Evolutionary conservation across 2,797 vertebrate species (phyloP).

Genomic region (Peromyscus attwateri): DNA sequence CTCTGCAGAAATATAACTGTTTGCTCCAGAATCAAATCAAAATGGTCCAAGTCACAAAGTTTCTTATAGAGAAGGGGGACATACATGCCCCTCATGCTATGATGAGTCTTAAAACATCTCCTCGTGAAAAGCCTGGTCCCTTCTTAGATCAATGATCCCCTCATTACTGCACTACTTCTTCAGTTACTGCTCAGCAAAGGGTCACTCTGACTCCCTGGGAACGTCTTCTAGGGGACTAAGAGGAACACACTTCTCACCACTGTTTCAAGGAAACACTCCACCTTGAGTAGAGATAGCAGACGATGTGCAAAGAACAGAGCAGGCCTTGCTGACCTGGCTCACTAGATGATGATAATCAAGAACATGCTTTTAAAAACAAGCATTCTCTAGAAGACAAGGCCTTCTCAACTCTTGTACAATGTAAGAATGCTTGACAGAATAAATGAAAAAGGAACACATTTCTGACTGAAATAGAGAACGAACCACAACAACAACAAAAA

Average conservation of each 20-base stretch:
- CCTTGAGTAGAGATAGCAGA: not conserved
- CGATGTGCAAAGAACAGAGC: not conserved
- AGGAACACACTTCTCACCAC: not conserved
- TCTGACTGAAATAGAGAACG: not conserved
- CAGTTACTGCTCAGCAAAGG: not conserved
- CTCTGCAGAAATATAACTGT: constrained; percentile 25
- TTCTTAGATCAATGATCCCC: constrained; percentile 3
- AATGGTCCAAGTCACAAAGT: constrained; percentile 58
- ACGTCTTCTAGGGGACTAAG: not conserved
- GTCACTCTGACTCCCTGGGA: not conserved
- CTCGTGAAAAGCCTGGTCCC: not conserved
- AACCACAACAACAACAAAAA: not conserved
- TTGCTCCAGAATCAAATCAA: constrained; percentile 52
- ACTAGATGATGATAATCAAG: not conserved
- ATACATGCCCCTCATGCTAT: not conserved
- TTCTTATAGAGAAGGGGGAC: constrained; percentile 11
- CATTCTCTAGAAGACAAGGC: not conserved
- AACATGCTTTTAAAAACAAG: constrained; percentile 31
- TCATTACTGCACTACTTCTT: not conserved
- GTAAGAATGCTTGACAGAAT: not conserved
- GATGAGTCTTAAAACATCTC: constrained; percentile 17
- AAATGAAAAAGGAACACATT: constrained; percentile 22
- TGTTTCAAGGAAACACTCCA: not conserved
- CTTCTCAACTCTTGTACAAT: not conserved
- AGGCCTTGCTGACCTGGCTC: not conserved